phyloP scores from a whole-genome alignment of 1,140 invertebrate genomes.

The Sycophila sp. region DNA sequence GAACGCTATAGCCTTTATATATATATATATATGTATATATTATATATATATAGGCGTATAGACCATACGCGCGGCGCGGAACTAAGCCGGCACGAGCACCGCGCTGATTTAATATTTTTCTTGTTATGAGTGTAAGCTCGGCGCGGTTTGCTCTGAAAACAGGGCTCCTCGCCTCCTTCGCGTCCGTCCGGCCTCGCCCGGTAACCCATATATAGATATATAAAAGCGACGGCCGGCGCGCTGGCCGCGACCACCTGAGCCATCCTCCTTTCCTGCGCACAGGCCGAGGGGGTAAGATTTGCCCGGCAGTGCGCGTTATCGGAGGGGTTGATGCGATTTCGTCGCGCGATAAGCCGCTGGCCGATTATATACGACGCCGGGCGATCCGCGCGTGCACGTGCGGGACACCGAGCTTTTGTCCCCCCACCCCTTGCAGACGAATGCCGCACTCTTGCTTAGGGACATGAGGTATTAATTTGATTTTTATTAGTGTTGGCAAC shows the following conservation, averaged over 20 bases:
- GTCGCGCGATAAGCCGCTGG: neutral
- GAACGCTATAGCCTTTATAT: neutral
- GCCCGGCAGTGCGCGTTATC: neutral
- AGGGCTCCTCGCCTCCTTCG: slow-evolving; percentile 38
- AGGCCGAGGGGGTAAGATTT: neutral
- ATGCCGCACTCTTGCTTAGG: too few relatives aligned
- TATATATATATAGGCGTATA: neutral
- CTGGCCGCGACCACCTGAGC: slow-evolving; percentile 1
- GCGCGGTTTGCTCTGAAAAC: slow-evolving; percentile 61
- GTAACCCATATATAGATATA: neutral
- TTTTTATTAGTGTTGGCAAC: too few relatives aligned
- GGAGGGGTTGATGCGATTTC: neutral
- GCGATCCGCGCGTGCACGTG: too few relatives aligned
- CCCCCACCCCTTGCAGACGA: too few relatives aligned
- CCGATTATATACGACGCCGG: too few relatives aligned
- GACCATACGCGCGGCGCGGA: neutral
- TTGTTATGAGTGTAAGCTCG: slow-evolving; percentile 63
- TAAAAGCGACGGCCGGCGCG: too few relatives aligned
- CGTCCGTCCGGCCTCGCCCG: too few relatives aligned
- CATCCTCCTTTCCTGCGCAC: neutral
- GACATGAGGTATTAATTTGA: too few relatives aligned
- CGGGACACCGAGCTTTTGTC: too few relatives aligned
- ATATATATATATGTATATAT: neutral
- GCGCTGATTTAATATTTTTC: slow-evolving; percentile 63
- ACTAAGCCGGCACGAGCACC: slow-evolving; percentile 41